Percentiles rank a stretch among this genome's conserved stretches.
phyloP scores from a whole-genome alignment of 1,140 invertebrate genomes.

The Luehdorfia chinensis region DNA sequence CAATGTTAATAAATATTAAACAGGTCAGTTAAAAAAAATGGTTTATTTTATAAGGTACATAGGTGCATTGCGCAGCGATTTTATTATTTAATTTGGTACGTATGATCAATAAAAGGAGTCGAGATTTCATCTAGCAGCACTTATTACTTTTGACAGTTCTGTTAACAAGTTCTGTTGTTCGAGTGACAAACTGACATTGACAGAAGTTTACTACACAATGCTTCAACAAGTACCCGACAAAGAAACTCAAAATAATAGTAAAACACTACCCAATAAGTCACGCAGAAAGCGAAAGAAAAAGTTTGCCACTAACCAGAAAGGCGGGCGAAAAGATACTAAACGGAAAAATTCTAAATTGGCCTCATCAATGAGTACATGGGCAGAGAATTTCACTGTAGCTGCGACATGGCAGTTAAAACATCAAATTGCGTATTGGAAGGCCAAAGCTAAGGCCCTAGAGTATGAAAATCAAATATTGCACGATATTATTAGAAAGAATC shows the following conservation, averaged over 20 bases:
- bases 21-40: no score
- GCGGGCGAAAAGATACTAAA: constrained; percentile 24
- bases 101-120: no score
- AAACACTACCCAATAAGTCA: constrained; percentile 18
- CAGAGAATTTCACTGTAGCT: constrained; percentile 49
- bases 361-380: constrained; percentile 55
- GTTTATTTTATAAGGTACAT: no score
- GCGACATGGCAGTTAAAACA: constrained; percentile 76
- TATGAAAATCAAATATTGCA: constrained; percentile 81
- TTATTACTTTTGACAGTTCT: no score
- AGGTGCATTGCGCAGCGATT: no score
- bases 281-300: constrained; percentile 24
- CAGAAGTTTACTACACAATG: constrained; percentile 18
- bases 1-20: no score
- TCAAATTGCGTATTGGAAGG: constrained; percentile 82
- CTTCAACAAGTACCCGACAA: constrained; percentile 28
- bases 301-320: constrained; percentile 21
- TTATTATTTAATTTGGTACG: no score
- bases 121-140: no score
- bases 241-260: constrained; percentile 19
- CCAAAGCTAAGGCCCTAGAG: constrained; percentile 80
- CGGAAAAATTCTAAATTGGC: constrained; percentile 27
- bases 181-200: no score
- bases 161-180: no score
- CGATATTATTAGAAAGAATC: constrained; percentile 63